Conservation (phyloP, 2,113 vertebrate species). For the Trochalopteron elliotii region DNA sequence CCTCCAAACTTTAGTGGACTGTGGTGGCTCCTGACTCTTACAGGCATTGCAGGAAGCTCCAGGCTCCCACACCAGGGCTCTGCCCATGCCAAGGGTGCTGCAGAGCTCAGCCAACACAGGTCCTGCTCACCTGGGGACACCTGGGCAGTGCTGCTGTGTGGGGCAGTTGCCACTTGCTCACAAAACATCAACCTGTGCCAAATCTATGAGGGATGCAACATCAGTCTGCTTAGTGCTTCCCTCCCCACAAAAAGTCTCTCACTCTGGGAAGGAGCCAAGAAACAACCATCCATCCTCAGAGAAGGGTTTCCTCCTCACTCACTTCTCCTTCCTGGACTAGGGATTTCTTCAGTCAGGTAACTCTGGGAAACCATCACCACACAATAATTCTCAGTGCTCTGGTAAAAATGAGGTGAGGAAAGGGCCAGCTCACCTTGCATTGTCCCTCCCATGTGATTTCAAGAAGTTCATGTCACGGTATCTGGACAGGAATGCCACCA, state of each 20-base stretch:
- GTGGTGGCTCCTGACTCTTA: neutral
- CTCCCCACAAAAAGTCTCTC: neutral
- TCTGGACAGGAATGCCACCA: constrained; percentile 94
- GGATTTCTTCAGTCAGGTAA: neutral
- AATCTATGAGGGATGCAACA: neutral
- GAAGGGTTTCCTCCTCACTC: neutral
- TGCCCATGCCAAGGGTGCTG: neutral
- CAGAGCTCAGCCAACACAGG: neutral
- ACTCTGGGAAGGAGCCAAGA: neutral
- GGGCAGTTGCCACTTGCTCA: neutral
- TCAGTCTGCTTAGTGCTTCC: neutral
- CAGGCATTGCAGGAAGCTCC: neutral
- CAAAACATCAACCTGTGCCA: fast-evolving
- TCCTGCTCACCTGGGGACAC: neutral
- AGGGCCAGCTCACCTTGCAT: constrained; percentile 84
- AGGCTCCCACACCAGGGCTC: neutral
- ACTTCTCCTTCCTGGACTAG: neutral
- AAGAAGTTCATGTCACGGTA: constrained; percentile 98
- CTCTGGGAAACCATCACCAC: neutral
- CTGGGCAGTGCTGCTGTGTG: neutral
- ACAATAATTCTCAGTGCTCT: neutral
- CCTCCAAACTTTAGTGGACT: neutral
- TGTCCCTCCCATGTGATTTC: constrained; percentile 97
- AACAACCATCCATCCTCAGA: neutral
- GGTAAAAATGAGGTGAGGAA: neutral